Base-by-base conservation (phyloP, 2,113 vertebrate species). In the Coreoperca whiteheadi region DNA sequence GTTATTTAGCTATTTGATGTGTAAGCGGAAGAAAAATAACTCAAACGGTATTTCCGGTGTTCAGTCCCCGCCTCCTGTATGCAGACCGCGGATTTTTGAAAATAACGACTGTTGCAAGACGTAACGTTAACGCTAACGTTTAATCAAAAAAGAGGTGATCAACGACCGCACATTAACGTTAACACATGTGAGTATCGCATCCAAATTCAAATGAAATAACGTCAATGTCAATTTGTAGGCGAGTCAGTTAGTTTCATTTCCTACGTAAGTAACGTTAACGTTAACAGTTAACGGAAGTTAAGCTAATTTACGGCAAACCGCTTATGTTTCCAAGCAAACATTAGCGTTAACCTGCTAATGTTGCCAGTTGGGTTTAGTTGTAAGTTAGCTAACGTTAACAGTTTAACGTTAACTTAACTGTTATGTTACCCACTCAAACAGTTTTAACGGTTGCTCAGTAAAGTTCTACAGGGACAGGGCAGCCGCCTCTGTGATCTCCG, bases 1-100 rank as follows among this genome's bases (percentile, higher is more conserved):
- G 4, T 20, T 32, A 21, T 46, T 32, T 2, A 2, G 2, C 25
- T n/a, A n/a, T n/a, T n/a, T 34, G 12, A 59, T 61, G 41, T 70
- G 10, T 48, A 85, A 65, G 14, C 41, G 51, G 86, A 86, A 73
- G 37, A n/a, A 53, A 56, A 74, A 20, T 0, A 46, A 3, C 4
- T 0, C 4, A 0, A 1, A 66, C 84, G 90, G 67, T 0, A 89
- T 65, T 91, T 93, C 92, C 89, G 79, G 72, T 46, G 9, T 39
- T 23, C 0, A 11, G 41, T 10, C 14, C 39, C 82, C 77, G 65
- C 77, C 85, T 14, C 48, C 51, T 41, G 6, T 1, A 0, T 23
- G 3, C 51, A 48, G 20, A 84, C 87, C 93, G 93, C 91, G 89
- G 50, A 79, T 79, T 83, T 94, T 93, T 92, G 73, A 93, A 93